Conservation (phyloP, 2,113 vertebrate genomes). For the Australoheros scitulus region DNA sequence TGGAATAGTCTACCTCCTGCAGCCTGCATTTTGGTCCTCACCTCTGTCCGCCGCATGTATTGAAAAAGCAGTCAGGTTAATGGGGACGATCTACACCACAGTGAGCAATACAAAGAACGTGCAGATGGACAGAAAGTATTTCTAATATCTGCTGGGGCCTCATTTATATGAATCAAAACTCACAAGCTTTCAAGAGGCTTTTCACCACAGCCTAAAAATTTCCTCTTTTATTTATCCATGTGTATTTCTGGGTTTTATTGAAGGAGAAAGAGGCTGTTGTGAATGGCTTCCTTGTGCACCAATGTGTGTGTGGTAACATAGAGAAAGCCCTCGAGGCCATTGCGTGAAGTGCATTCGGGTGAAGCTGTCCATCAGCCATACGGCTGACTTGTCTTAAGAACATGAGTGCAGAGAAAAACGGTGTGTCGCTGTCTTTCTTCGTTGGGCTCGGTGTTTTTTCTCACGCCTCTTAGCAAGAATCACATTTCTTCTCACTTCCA, state of each 20-base stretch:
- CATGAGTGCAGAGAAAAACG: not conserved
- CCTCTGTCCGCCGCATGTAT: too few relatives aligned
- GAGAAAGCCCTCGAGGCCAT: conserved; percentile 21
- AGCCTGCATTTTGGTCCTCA: too few relatives aligned
- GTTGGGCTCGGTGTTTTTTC: not conserved
- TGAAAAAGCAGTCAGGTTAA: too few relatives aligned
- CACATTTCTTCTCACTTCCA: not conserved
- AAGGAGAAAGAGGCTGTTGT: conserved; percentile 12
- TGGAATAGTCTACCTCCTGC: too few relatives aligned
- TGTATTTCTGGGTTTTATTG: not conserved
- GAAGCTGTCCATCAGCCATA: conserved; percentile 22
- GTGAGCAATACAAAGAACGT: too few relatives aligned
- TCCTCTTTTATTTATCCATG: not conserved
- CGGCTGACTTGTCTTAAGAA: not conserved
- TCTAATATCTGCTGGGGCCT: not conserved
- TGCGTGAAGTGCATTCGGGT: not conserved
- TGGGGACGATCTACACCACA: too few relatives aligned
- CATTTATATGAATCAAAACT: not conserved
- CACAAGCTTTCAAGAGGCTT: not conserved
- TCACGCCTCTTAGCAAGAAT: not conserved
- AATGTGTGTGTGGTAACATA: not conserved
- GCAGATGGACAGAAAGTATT: too few relatives aligned
- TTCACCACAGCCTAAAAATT: not conserved
- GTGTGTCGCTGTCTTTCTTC: not conserved
- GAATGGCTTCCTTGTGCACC: conserved; percentile 22